Evolutionary conservation across 1,140 invertebrate genomes (phyloP), one percentile per base, ranked within the genome.

Genomic region (Drosophila nikananu): DNA sequence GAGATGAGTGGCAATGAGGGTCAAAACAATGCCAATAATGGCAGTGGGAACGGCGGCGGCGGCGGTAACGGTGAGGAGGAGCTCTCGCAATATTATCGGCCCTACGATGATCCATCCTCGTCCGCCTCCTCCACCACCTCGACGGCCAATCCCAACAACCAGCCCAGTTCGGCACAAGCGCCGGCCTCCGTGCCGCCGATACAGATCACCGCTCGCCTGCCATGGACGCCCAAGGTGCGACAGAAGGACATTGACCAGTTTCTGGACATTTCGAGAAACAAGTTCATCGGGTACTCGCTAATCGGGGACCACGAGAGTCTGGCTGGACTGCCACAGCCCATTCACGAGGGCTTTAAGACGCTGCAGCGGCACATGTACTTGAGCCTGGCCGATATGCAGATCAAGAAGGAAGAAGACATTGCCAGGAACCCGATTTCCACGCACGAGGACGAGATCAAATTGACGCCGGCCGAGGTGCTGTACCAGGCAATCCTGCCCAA

Each of bases 181-280:
- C 71, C 91, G 12, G 59, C 73, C 1, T 70, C 83, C 12, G 66
- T 70, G 37, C 90, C 82, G n/a, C 84, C 92, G 0, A 71, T 90
- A 51, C 92, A 91, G 54, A 90, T 91, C n/a, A 92, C 91, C 12
- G 90, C 92, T 12, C 86, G 92, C 65, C 94, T 99, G 72, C 98
- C 98, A 2, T 99, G 98, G 98, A 96, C 96, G 74, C 98, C 98
- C 10, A 99, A 99, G 95, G 98, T 99, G n/a, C 94, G 97, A 25
- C 96, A 98, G 87, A 97, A 97, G 94, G 98, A 99, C 92, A 96
- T 99, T 51, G 97, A 99, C 83, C 94, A 95, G 73, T 99, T 99
- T 93, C 93, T 99, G 71, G 97, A 99, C 86, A 96, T 96, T 86
- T 97, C 98, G 8, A 94, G 99, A 83, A 94, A 97, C 51, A 99